Evolutionary conservation across 1,140 invertebrate species (phyloP).

Genomic region (Zeugodacus cucurbitae): DNA sequence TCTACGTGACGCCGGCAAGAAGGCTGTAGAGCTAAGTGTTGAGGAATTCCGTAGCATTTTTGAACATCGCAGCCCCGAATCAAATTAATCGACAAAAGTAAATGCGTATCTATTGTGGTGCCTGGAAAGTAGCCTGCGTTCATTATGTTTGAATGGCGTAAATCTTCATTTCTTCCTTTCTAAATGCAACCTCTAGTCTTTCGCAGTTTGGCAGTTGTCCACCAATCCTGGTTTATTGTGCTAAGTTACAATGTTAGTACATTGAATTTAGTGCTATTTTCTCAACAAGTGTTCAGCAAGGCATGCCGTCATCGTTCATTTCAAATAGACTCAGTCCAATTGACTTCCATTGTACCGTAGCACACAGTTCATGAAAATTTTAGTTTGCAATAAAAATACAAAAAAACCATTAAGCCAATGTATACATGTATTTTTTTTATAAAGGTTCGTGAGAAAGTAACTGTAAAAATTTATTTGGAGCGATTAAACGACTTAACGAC

Average conservation of each 20-base stretch:
- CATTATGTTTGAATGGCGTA: not conserved
- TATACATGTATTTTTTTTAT: too few relatives aligned
- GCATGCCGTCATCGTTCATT: not conserved
- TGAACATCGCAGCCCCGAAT: slow-evolving; percentile 6
- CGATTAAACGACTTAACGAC: too few relatives aligned
- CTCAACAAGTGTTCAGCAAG: not conserved
- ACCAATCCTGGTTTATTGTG: not conserved
- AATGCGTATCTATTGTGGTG: not conserved
- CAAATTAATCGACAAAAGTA: not conserved
- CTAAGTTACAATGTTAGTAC: slow-evolving; percentile 23
- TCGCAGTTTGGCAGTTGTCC: not conserved
- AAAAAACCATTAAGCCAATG: not conserved
- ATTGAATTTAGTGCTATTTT: slow-evolving; percentile 17
- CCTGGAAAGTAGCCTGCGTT: not conserved
- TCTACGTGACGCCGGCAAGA: not conserved
- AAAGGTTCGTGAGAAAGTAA: too few relatives aligned
- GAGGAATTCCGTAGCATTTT: slow-evolving; percentile 37
- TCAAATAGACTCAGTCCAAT: slow-evolving; percentile 17
- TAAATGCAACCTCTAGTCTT: not conserved
- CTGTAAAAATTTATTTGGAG: not conserved
- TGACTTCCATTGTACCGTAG: not conserved
- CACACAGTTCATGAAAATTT: not conserved
- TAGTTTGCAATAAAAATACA: not conserved
- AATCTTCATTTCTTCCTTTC: not conserved
- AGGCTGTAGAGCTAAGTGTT: slow-evolving; percentile 1